Conservation (phyloP, 1,140 invertebrate genomes). For the Epicauta chinensis region DNA sequence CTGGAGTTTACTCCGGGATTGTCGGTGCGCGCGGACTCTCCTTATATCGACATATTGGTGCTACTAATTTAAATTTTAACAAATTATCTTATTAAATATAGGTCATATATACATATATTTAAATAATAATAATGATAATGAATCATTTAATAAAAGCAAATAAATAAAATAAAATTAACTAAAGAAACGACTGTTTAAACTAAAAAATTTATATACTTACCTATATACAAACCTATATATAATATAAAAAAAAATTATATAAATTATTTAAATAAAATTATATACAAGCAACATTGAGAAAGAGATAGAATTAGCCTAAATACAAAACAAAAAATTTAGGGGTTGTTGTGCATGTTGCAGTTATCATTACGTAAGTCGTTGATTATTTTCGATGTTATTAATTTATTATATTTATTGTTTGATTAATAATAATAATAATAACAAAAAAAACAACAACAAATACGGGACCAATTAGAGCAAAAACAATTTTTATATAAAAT, state of each 20-base stretch:
- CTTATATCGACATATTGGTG: conserved; percentile 22
- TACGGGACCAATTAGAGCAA: conserved; percentile 12
- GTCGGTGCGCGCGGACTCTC: conserved; percentile 12
- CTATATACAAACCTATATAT: no score
- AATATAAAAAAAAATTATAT: no score
- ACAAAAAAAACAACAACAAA: not conserved
- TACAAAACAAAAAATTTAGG: no score
- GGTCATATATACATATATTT: conserved; percentile 6
- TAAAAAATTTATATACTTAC: no score
- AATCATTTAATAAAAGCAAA: conserved; percentile 7
- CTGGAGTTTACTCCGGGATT: conserved; percentile 19
- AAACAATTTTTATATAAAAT: conserved; percentile 4
- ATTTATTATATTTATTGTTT: no score
- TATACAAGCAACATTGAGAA: no score
- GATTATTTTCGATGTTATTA: no score
- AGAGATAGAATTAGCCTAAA: no score
- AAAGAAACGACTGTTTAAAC: no score
- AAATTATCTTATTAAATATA: conserved; percentile 4
- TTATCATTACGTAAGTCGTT: conserved; percentile 12
- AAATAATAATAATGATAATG: not conserved
- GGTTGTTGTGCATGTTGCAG: conserved; percentile 5
- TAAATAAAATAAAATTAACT: conserved; percentile 6
- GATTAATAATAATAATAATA: no score
- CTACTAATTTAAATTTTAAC: conserved; percentile 19
- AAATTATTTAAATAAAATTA: no score